Evolutionary conservation across 2,113 vertebrate species (phyloP), one percentile per base, ranked within the genome.

Genomic region (Psettodes erumei): DNA sequence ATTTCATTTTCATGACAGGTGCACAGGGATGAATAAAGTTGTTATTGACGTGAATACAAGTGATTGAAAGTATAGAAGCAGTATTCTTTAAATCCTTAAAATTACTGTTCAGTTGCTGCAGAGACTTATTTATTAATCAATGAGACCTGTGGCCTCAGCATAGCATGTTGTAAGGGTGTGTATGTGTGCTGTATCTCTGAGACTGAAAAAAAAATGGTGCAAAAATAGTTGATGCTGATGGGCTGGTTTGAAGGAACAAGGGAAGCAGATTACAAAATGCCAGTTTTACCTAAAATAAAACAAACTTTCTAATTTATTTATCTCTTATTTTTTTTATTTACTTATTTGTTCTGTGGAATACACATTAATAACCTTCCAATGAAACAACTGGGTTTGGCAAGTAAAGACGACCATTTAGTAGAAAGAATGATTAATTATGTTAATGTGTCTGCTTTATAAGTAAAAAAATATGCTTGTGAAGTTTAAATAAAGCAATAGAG

Each of bases 381-480:
- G 23, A 6, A 32, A 45, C 1, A 67, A n/a, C 27, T 61, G 25
- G 23, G 27, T 30, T 16, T 8, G 16, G n/a, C 8, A 40, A 56
- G 30, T 9, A 48, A 28, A n/a, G n/a, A n/a, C n/a, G 37, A 30
- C 23, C 58, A 48, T 48, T 75, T 23, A 54, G 10, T 11, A 55
- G 27, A 32, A 53, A 25, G 9, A 66, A 77, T 16, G 8, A 75
- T 53, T 38, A 66, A 81, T 65, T 40, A 21, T 15, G 18, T 79
- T 58, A 53, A 60, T 68, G 6, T 23, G 8, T 63, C 74, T 78
- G 38, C 35, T 54, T 4, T 42, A 9, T 11, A 51, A 65, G 59
- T 54, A 62, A 77, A 68, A 65, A 73, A 43, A 61, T 66, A 35
- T 61, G 32, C 42, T 35, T 38, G 21, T 63, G 37, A 61, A 70